Evolutionary conservation across 2,797 vertebrate species (phyloP).

Genomic region (Dicrostonyx torquatus): DNA sequence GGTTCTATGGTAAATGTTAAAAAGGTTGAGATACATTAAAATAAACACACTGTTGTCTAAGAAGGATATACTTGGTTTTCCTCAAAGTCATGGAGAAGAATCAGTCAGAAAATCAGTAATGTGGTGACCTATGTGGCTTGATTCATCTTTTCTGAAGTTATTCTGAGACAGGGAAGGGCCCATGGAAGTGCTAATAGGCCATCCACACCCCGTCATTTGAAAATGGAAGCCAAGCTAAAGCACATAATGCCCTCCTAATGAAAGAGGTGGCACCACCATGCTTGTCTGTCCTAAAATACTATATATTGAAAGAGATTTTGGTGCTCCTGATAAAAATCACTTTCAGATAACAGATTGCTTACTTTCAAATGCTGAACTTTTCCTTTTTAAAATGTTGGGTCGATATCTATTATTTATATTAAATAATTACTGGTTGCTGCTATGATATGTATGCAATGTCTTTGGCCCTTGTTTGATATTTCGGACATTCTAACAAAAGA

Average conservation of each 20-base stretch:
- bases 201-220: background rate
- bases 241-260: background rate
- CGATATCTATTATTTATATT: background rate
- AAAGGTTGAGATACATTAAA: background rate
- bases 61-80: background rate
- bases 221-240: background rate
- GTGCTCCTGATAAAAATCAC: background rate
- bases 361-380: slow-evolving; percentile 7
- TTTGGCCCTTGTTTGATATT: background rate
- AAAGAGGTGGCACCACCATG: background rate
- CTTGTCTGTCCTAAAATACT: background rate
- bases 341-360: background rate
- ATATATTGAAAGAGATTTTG: background rate
- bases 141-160: background rate
- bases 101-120: background rate
- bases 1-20: background rate
- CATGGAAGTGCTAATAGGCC: background rate
- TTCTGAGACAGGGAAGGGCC: background rate
- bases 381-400: background rate
- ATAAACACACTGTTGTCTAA: background rate
- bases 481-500: background rate
- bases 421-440: background rate
- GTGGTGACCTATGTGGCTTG: background rate
- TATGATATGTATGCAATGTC: background rate
- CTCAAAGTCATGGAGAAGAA: background rate